Evolutionary conservation across 2,113 vertebrate species (phyloP).

Genomic region (Nibea albiflora): DNA sequence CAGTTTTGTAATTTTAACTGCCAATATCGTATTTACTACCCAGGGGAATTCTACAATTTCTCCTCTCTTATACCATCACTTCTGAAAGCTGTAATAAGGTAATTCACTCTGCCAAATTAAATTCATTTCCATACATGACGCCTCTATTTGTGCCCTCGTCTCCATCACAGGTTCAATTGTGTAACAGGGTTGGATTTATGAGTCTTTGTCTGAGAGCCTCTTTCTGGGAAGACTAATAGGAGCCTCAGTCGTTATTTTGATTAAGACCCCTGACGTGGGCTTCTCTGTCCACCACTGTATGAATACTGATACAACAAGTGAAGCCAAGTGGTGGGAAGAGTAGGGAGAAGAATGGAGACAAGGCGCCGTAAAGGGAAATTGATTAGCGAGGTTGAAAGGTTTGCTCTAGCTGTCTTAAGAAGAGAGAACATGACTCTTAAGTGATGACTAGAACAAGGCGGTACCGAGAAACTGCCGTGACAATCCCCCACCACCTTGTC

Average conservation of each 20-base stretch:
- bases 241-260: constrained; percentile 78
- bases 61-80: constrained; percentile 48
- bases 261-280: constrained; percentile 56
- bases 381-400: constrained; percentile 25
- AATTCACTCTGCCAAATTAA: constrained; percentile 76
- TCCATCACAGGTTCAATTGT: constrained; percentile 55
- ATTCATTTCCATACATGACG: constrained; percentile 68
- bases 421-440: constrained; percentile 14
- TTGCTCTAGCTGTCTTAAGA: neutral
- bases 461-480: constrained; percentile 9
- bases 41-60: constrained; percentile 45
- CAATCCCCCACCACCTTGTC: constrained; percentile 13
- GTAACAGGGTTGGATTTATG: constrained; percentile 75
- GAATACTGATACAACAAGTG: constrained; percentile 56
- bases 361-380: constrained; percentile 4
- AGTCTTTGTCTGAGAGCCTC: constrained; percentile 71
- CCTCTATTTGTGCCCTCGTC: constrained; percentile 53
- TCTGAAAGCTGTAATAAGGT: constrained; percentile 61
- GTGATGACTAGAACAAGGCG: constrained; percentile 27
- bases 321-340: constrained; percentile 16
- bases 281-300: constrained; percentile 33
- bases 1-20: constrained; percentile 54
- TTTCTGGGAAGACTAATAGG: constrained; percentile 63
- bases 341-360: neutral
- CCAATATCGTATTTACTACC: constrained; percentile 59